phyloP scores from a whole-genome alignment of 2,113 vertebrate species.

The Semnornis frantzii region DNA sequence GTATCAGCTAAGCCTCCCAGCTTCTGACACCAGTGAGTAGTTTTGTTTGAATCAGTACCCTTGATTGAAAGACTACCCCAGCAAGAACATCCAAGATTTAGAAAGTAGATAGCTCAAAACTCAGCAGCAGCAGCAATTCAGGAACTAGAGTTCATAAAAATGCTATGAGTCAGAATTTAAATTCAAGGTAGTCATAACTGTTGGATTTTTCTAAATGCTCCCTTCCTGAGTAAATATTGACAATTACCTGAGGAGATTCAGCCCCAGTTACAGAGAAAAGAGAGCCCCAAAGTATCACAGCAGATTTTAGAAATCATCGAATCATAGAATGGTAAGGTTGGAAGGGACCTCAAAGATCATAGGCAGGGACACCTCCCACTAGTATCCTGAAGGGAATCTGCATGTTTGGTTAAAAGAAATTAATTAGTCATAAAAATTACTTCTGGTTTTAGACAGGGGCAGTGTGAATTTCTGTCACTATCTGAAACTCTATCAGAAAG shows the following conservation, averaged over 20 bases:
- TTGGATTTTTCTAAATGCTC: neutral
- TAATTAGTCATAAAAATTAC: neutral
- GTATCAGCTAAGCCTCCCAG: too few species aligned
- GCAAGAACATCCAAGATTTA: neutral
- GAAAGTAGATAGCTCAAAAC: neutral
- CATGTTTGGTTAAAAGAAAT: neutral
- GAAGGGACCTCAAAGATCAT: too few species aligned
- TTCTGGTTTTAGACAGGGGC: neutral
- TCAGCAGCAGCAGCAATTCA: neutral
- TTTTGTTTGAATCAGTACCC: neutral
- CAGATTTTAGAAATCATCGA: neutral
- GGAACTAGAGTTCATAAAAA: neutral
- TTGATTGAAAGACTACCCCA: neutral
- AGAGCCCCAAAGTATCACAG: neutral
- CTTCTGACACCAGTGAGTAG: neutral
- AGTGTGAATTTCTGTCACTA: neutral
- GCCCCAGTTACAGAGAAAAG: neutral
- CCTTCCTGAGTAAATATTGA: neutral
- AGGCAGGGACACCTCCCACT: too few species aligned
- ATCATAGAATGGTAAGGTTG: too few species aligned
- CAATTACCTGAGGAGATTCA: neutral
- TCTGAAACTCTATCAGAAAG: neutral
- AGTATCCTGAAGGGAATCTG: neutral
- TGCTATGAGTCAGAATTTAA: neutral
- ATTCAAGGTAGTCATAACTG: neutral